Conservation (phyloP, 2,888 invertebrate genomes). For the Rhogogaster chlorosoma region DNA sequence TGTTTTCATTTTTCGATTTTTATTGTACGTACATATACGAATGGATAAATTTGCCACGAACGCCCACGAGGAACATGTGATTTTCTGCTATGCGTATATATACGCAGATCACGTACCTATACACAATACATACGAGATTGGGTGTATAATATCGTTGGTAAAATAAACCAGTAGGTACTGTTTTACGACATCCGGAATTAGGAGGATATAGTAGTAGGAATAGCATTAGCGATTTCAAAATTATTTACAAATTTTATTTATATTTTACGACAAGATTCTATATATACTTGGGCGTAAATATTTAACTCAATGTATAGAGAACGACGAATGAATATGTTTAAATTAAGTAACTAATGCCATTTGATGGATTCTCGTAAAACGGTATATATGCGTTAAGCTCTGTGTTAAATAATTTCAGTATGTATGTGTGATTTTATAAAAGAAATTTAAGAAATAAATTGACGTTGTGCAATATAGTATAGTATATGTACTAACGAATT, state of each 20-base stretch:
- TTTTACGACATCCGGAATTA: not conserved
- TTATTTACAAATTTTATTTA: too few species aligned
- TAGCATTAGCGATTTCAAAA: too few species aligned
- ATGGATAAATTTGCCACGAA: too few species aligned
- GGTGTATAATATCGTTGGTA: not conserved
- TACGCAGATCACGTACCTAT: too few species aligned
- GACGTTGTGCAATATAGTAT: slow-evolving; percentile 12
- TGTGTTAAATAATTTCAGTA: not conserved
- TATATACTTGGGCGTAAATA: not conserved
- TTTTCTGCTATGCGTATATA: too few species aligned
- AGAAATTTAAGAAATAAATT: slow-evolving; percentile 38
- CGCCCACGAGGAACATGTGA: not conserved
- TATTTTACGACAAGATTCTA: not conserved
- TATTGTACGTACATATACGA: not conserved
- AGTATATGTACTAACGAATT: not conserved
- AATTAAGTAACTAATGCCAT: too few species aligned
- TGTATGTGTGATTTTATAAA: not conserved
- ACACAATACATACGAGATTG: not conserved
- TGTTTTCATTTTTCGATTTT: not conserved
- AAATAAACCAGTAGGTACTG: not conserved
- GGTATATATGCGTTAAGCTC: too few species aligned
- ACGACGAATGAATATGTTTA: not conserved
- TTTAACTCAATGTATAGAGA: not conserved
- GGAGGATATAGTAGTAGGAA: not conserved
- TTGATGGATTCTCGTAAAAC: too few species aligned